Evolutionary conservation across 2,113 vertebrate species (phyloP), one percentile per base, ranked within the genome.

Genomic region (Herpetotheres cachinnans): DNA sequence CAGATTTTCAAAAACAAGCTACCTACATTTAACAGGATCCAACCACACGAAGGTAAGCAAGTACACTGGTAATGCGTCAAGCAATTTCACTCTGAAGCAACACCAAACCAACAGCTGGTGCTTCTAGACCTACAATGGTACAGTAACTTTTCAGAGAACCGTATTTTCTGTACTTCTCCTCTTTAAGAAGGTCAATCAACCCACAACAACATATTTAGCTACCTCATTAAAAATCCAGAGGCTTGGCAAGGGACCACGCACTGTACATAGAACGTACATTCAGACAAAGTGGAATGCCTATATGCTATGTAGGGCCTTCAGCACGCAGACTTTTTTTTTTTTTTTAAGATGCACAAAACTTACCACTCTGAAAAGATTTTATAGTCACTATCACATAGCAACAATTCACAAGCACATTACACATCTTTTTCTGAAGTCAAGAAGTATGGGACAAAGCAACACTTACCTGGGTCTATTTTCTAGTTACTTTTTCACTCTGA

Each of bases 201-300:
- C 7, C 67, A 76, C 26, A 59, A n/a, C 72, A 70, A 44, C 4
- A 3, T 44, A 46, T 3, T 29, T 47, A 86, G 27, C 20, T 61
- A 62, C 44, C 24, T 54, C 42, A 29, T 59, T 14, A n/a, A 70
- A 77, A 70, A 73, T 20, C 20, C 22, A 61, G 18, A 86, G 40
- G 11, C 10, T 38, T 54, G 55, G n/a, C 40, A 80, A 82, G 20
- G 27, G 40, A 29, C 47, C 30, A 20, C 0, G 0, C 6, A 49
- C 14, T 25, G 22, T 8, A 56, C 25, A 32, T 3, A 34, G 6
- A 49, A 66, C 2, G 10, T 15, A 69, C 22, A 30, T 78, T 70
- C 24, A 42, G 24, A 27, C 13, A 7, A 32, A 79, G 44, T 13
- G 2, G 46, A 67, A 81, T 3, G 14, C 24, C 55, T 30, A 54